Evolutionary conservation across 2,888 invertebrate species (phyloP), one percentile per base, ranked within the genome.

Genomic region (Sturmia bella): DNA sequence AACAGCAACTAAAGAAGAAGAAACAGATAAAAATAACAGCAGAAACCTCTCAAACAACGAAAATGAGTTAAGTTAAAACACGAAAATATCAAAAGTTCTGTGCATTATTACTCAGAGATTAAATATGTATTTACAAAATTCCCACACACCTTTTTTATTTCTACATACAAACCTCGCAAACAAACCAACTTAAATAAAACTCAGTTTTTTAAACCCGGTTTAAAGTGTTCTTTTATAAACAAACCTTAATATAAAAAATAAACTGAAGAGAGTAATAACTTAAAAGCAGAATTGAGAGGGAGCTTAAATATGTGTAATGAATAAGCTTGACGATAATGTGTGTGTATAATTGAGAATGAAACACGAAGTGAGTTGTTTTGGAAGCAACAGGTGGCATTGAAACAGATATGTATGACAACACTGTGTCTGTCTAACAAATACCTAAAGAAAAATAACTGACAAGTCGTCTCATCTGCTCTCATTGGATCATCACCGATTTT

Each of bases 341-440:
- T 56, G 56, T 21, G 37, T 39, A 45, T 19, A 17, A 6, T 13
- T 39, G 19, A 59, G 37, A 61, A 43, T 78, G 70, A 43, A 79
- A 79, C 72, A 79, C 52, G 43, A 21, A 45, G 66, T 52, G 66
- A 7, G 45, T 72, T 66, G 37, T 59, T 72, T 41, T 52, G 59
- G 41, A 17, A 57, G 82, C 82, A 82, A 82, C 82, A 78, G 78
- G 82, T 82, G 70, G 74, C 19, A 82, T 48, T 75, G 70, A 82
- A 78, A 82, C 73, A 74, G 5, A 56, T 41, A 7, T 78, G 69
- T 45, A 9, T 54, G 61, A 45, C 39, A 61, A 43, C 52, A 63
- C 12, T 37, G 32, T n/a, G 52, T 52, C 27, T 43, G n/a, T 27
- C 27, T 4, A n/a, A 63, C 75, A 21, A 69, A 78, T 32, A 77